These are phyloP conservation scores for Botia almorhae DNA, from an alignment of 2,797 vertebrate species.

Conservation along the genomic window DNA sequence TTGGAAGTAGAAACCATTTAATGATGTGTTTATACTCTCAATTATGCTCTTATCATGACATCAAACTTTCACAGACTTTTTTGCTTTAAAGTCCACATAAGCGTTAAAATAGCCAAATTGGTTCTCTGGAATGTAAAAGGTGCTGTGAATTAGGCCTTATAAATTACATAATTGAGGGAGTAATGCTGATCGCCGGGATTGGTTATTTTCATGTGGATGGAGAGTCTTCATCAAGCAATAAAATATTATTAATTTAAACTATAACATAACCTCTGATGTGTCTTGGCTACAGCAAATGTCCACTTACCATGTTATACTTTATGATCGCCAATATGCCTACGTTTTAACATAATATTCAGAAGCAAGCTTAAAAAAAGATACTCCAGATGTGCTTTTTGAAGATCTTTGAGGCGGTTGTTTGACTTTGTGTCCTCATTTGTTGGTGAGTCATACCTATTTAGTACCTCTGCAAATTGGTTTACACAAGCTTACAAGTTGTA, in stretches of 20 bases:
- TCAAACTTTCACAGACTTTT: not conserved
- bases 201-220: not conserved
- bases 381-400: not conserved
- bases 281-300: not conserved
- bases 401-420: not conserved
- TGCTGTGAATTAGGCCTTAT: slow-evolving; percentile 3
- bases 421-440: not conserved
- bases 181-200: not conserved
- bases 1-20: no score
- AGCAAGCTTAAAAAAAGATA: not conserved
- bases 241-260: slow-evolving; percentile 3
- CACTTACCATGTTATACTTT: not conserved
- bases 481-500: slow-evolving; percentile 24
- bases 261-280: not conserved
- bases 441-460: not conserved
- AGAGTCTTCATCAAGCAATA: not conserved
- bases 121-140: not conserved
- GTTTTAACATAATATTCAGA: not conserved
- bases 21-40: no score
- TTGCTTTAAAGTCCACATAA: not conserved
- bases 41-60: not conserved
- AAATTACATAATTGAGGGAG: not conserved
- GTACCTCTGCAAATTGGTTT: slow-evolving; percentile 1
- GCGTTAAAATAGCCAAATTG: not conserved
- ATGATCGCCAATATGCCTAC: not conserved